These are phyloP conservation scores for Bufo bufo DNA, from an alignment of 2,113 vertebrate species.

Conservation along the genomic window DNA sequence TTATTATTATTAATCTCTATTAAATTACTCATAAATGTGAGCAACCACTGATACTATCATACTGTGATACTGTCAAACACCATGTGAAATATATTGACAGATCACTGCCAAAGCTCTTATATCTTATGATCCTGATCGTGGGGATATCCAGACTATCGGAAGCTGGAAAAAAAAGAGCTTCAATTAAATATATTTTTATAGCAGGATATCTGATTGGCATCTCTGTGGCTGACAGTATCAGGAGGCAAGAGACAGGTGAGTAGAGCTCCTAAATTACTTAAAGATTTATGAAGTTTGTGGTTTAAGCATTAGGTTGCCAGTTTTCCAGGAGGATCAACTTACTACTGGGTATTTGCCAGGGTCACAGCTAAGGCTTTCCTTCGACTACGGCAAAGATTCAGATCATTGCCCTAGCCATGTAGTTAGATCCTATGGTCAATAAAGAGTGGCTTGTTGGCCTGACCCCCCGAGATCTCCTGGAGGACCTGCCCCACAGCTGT, in stretches of 20 bases:
- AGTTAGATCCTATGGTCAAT: neutral
- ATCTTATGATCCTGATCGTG: neutral
- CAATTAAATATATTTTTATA: neutral
- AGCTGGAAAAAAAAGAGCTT: neutral
- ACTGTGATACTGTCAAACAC: too few relatives aligned
- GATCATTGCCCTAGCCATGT: neutral
- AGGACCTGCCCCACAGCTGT: neutral
- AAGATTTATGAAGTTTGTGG: slow-evolving; percentile 5
- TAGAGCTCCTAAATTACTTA: neutral
- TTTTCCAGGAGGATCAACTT: neutral
- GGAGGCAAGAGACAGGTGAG: neutral
- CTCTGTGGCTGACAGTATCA: neutral
- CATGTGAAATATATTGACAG: neutral
- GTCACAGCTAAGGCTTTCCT: neutral
- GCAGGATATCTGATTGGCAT: neutral
- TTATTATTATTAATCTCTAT: too few relatives aligned
- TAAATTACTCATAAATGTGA: too few relatives aligned
- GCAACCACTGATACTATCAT: too few relatives aligned
- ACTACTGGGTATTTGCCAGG: neutral
- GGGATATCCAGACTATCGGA: neutral
- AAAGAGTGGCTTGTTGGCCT: neutral
- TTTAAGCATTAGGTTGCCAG: neutral
- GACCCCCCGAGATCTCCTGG: neutral
- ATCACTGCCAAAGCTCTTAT: neutral
- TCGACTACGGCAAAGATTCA: neutral